A percentile compares a stretch with the other conserved stretches of the same genome.
Evolutionary conservation across 2,888 invertebrate genomes (phyloP).

Genomic region (Melitaea athalia): DNA sequence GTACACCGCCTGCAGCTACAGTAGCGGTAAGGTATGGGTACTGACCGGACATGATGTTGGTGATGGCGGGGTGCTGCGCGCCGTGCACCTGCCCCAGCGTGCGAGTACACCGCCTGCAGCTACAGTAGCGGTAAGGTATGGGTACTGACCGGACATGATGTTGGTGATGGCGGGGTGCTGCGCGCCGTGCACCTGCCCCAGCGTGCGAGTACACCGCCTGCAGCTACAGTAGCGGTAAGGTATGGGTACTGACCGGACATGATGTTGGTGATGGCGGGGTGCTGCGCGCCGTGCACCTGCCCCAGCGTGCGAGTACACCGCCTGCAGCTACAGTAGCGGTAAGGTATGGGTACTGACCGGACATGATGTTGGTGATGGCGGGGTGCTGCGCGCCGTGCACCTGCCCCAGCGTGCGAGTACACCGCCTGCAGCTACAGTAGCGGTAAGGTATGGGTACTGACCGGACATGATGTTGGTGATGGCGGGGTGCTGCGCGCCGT

Average conservation of each 20-base stretch:
- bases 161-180: constrained; percentile 78
- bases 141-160: constrained; percentile 69
- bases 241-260: constrained; percentile 67
- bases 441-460: constrained; percentile 42
- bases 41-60: constrained; percentile 76
- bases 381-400: constrained; percentile 71
- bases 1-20: constrained; percentile 76
- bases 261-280: constrained; percentile 78
- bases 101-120: constrained; percentile 75
- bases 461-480: constrained; percentile 79
- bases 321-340: constrained; percentile 63
- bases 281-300: constrained; percentile 69
- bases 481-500: constrained; percentile 71
- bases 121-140: too few relatives aligned
- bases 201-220: constrained; percentile 78
- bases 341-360: constrained; percentile 58
- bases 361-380: constrained; percentile 79
- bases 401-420: constrained; percentile 75
- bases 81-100: constrained; percentile 73
- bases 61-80: constrained; percentile 74
- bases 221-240: constrained; percentile 53
- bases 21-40: too few relatives aligned
- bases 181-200: constrained; percentile 67
- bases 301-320: constrained; percentile 76
- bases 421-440: constrained; percentile 73